Evolutionary conservation across 2,797 vertebrate genomes (phyloP), one percentile per base, ranked within the genome.

Genomic region (Pygocentrus nattereri): DNA sequence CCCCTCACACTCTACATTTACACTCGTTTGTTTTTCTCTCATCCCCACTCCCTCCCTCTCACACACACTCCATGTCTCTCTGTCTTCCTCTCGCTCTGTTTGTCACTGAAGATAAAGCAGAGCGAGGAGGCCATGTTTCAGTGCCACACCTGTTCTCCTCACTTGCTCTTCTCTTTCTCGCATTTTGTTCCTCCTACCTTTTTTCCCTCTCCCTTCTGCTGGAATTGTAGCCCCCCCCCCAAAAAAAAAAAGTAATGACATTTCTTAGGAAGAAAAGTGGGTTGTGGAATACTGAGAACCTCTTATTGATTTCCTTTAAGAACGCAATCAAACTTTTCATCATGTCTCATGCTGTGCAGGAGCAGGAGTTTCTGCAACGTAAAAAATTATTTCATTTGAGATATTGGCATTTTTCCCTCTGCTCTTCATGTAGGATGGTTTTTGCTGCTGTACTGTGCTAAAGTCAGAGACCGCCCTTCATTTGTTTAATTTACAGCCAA

Each of bases 251-350:
- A 52, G 91, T 93, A 94, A 93, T 93, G 90, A 92, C 92, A 92
- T 94, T 93, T 86, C 91, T 88, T 91, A 93, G 85, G 76, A 92
- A 92, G 91, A 93, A 93, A 93, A 92, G 90, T 90, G 84, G 90
- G 84, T 86, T 76, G 27, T 83, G 83, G 90, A 90, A 88, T 75
- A 84, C 89, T 91, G 90, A 90, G 90, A 91, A 87, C 67, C 27
- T 81, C 71, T 65, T 93, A 95, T 95, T 94, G 93, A 94, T 95
- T 95, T 95, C 93, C 93, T 93, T 94, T 94, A 93, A 92, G 92
- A 95, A 90, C 78, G 82, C 92, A 94, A 94, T 94, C 92, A 93
- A 91, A 93, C 90, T 90, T 93, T 91, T 92, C 89, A 89, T 89
- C 88, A 85, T 87, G 74, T 86, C 76, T 85, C 89, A 90, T 80